These are phyloP conservation scores for Apocheima hispidaria DNA, from an alignment of 2,888 invertebrate species.

Conservation along the genomic window DNA sequence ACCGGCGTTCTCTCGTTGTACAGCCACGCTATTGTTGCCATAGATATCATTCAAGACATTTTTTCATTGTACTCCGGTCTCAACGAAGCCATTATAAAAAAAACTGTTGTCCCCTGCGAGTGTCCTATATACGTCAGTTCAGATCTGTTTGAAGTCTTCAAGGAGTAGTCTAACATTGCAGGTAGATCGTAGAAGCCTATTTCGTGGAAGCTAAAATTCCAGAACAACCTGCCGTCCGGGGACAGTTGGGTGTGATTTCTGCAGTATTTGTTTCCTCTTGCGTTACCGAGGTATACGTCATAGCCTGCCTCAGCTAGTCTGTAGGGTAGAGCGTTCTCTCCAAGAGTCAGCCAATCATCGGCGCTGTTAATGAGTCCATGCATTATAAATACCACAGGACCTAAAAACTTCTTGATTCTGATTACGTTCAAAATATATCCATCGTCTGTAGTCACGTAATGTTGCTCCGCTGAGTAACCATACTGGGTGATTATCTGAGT, in stretches of 20 bases:
- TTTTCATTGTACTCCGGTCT: constrained; percentile 87
- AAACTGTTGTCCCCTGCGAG: constrained; percentile 89
- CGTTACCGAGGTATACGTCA: constrained; percentile 92
- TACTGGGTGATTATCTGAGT: constrained; percentile 39
- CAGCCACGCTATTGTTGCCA: constrained; percentile 87
- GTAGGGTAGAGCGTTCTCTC: constrained; percentile 83
- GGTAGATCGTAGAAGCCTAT: constrained; percentile 91
- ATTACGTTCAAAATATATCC: constrained; percentile 47
- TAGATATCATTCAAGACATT: constrained; percentile 83
- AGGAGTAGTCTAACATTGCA: constrained; percentile 89
- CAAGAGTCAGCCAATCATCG: constrained; percentile 89
- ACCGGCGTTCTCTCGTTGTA: constrained; percentile 65
- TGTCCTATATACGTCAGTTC: constrained; percentile 90
- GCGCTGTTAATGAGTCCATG: constrained; percentile 91
- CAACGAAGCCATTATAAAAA: constrained; percentile 87
- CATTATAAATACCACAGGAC: constrained; percentile 87
- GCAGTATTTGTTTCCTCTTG: constrained; percentile 89
- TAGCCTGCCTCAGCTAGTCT: constrained; percentile 86
- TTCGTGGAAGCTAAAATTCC: constrained; percentile 91
- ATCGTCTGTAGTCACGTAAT: constrained; percentile 45
- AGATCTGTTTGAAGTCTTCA: constrained; percentile 77
- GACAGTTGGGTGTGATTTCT: constrained; percentile 70
- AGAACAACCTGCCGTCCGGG: constrained; percentile 69
- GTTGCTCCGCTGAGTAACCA: constrained; percentile 35
- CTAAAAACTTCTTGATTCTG: constrained; percentile 37